Conservation (phyloP, 2,888 invertebrate species). For the Latrodectus elegans region DNA sequence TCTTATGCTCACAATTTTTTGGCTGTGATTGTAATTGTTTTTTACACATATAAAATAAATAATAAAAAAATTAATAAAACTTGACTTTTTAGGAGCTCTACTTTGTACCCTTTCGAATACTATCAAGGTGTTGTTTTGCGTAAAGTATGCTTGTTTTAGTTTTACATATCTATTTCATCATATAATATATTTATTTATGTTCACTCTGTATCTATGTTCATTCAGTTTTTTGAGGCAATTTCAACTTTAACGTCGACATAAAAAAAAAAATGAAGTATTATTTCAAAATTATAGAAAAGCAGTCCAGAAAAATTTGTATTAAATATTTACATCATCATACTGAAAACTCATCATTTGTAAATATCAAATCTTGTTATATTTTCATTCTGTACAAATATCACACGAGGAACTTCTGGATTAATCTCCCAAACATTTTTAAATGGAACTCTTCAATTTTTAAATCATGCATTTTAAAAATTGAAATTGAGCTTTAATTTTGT, state of each 20-base stretch:
- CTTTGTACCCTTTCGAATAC: neutral
- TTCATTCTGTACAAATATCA: neutral
- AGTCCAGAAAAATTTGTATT: no score
- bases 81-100: neutral
- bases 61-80: neutral
- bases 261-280: no score
- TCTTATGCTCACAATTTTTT: conserved; percentile 65
- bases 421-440: neutral
- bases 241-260: neutral
- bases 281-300: no score
- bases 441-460: no score
- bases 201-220: conserved; percentile 23
- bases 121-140: conserved; percentile 1
- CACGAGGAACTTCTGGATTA: neutral
- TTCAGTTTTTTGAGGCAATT: conserved; percentile 58
- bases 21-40: conserved; percentile 64
- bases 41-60: neutral
- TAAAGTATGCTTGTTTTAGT: neutral
- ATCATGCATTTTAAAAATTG: no score
- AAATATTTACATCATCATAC: neutral
- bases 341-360: neutral
- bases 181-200: conserved; percentile 34
- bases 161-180: conserved; percentile 4
- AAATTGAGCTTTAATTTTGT: no score
- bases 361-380: neutral